Base-by-base conservation (phyloP, 2,888 invertebrate species). In the Pediacus dermestoides region DNA sequence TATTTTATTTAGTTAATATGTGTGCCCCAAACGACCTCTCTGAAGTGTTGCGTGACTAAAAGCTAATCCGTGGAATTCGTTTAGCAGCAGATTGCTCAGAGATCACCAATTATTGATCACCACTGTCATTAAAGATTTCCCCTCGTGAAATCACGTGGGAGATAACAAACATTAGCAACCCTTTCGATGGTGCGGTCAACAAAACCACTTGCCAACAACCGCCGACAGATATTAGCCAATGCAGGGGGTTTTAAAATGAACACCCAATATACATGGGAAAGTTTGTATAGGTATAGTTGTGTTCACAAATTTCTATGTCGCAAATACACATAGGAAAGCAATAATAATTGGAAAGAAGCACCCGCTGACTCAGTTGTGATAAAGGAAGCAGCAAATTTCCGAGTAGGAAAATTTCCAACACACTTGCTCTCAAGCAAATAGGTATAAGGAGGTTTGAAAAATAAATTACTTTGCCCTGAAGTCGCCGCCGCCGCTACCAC, bases 331-430 rank as follows among this genome's bases (percentile, higher is more conserved):
- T 57, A 60, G 61, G 59, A 61, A 61, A 53, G 52, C 52, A 58
- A 57, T 63, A 61, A 63, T 61, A 59, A 62, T 57, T 52, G 43
- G 47, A 52, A 46, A 54, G 55, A 52, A 54, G 52, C 53, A 53
- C 48, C 48, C 40, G 18, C 27, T 33, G 42, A 16, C 37, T 44
- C 30, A 7, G 26, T 22, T 8, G 25, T 42, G 35, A 34, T 35
- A 11, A 35, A 27, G 34, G 36, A 40, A 36, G 27, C 16, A 39
- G 39, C 39, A 43, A 44, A 44, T 12, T 38, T 38, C 38, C 38
- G 38, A n/a, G 30, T 21, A 34, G 23, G 38, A 38, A 32, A 33
- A 38, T 33, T 38, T 33, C 33, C 32, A 33, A 33, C 38, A 26
- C 28, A 26, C 21, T 22, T 16, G 6, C 10, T 9, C 26, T 26